Base-by-base conservation (phyloP, 1,140 invertebrate genomes). In the Pogonomyrmex californicus region DNA sequence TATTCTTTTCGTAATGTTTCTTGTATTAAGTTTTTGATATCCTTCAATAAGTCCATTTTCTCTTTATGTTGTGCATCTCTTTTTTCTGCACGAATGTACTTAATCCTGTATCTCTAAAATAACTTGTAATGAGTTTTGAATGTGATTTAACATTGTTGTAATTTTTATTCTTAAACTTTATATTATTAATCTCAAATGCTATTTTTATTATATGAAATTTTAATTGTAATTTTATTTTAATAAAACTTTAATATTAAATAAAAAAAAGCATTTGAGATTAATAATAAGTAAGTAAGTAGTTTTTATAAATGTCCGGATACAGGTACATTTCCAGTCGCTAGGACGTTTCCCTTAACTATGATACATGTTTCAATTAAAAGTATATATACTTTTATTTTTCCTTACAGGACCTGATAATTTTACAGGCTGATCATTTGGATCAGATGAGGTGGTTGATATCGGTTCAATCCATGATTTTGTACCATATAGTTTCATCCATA, bases 1-100 rank as follows among this genome's bases (percentile, higher is more conserved):
- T n/a, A n/a, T n/a, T n/a, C n/a, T n/a, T n/a, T n/a, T n/a, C n/a
- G n/a, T n/a, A n/a, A n/a, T n/a, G n/a, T n/a, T n/a, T n/a, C n/a
- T n/a, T 41, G 12, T n/a, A 65, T 65, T 17, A 65, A 65, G 36
- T 65, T 65, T 65, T 65, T 65, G 2, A 65, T 65, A n/a, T 65
- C 62, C 0, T 1, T 7, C 38, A 63, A 63, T 63, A 63, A 36
- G 6, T 63, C 30, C 33, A 63, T 63, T 41, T 65, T 65, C 7
- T 41, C 62, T 65, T 65, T 65, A 41, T 65, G 62, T n/a, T 65
- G 62, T 9, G 14, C 14, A 7, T 65, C 62, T 65, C 14, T 65
- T 7, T 65, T 4, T 9, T 65, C 62, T 6, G 62, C 62, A 65
- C 36, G 36, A 17, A 1, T 4, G 38, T 65, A n/a, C n/a, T n/a